Conservation (phyloP, 1,140 invertebrate genomes). For the Brachystomella parvula region DNA sequence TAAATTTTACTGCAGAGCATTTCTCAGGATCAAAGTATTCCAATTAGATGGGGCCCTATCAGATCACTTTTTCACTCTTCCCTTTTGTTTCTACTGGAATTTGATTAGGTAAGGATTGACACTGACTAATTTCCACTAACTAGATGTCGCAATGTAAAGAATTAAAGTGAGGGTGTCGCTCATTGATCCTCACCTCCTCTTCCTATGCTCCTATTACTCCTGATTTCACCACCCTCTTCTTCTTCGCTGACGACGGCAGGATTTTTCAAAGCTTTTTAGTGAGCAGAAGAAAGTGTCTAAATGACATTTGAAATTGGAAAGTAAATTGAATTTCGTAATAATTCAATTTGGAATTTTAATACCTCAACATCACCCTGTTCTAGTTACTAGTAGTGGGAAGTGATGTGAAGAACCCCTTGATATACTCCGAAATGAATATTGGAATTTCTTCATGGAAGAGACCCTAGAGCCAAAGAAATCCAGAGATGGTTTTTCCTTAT, state of each 20-base stretch:
- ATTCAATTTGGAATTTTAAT: constrained; percentile 7
- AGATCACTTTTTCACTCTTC: not conserved
- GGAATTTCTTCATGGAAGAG: not conserved
- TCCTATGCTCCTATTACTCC: too few relatives aligned
- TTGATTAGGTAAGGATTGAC: not conserved
- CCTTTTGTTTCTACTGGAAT: too few relatives aligned
- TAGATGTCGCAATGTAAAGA: not conserved
- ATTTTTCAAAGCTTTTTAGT: not conserved
- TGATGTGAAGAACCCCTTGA: not conserved
- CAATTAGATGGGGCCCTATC: not conserved
- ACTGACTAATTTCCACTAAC: not conserved
- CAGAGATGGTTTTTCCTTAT: not conserved
- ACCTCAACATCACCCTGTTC: not conserved
- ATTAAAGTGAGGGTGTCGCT: not conserved
- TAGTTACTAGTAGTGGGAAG: not conserved
- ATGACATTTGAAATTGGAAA: constrained; percentile 4
- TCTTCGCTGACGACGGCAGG: too few relatives aligned
- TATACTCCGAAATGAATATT: too few relatives aligned
- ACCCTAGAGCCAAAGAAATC: not conserved
- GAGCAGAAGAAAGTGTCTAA: not conserved
- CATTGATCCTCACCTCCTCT: not conserved
- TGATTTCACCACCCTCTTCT: too few relatives aligned
- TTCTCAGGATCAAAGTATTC: too few relatives aligned
- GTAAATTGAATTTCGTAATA: constrained; percentile 9
- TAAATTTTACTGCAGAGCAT: too few relatives aligned